phyloP scores from a whole-genome alignment of 2,113 vertebrate species.

The Melozone crissalis region DNA sequence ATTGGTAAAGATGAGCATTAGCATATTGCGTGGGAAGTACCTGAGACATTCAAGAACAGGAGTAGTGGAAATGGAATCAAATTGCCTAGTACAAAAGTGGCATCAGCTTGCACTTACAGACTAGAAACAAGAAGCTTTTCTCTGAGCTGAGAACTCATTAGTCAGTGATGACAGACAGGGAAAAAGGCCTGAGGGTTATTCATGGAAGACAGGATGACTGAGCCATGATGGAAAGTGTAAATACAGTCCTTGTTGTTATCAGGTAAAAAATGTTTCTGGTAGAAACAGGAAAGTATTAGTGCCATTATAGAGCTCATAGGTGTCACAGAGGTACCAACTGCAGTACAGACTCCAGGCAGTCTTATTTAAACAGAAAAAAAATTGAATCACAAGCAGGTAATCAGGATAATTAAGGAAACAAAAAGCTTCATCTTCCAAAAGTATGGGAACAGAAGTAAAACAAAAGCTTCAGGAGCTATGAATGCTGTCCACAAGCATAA shows the following conservation, averaged over 20 bases:
- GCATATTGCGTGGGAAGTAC: background rate
- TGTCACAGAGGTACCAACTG: background rate
- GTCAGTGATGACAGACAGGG: background rate
- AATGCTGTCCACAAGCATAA: background rate
- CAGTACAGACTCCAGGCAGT: background rate
- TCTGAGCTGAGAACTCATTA: slow-evolving; percentile 6
- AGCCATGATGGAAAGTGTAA: background rate
- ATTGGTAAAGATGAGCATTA: background rate
- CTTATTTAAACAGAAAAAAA: background rate
- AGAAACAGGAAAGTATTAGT: background rate
- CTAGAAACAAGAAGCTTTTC: background rate
- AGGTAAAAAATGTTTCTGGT: background rate
- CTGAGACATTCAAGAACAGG: background rate
- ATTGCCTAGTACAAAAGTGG: background rate
- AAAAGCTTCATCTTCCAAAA: background rate
- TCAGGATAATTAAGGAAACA: background rate
- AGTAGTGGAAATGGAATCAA: background rate
- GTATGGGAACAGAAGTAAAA: background rate
- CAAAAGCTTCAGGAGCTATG: background rate
- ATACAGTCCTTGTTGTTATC: background rate
- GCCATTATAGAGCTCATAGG: background rate
- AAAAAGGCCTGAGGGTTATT: background rate
- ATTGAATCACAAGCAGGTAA: background rate
- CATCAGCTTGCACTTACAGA: background rate
- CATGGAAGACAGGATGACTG: background rate